phyloP scores from a whole-genome alignment of 2,113 vertebrate genomes.

The Leiothrix lutea region DNA sequence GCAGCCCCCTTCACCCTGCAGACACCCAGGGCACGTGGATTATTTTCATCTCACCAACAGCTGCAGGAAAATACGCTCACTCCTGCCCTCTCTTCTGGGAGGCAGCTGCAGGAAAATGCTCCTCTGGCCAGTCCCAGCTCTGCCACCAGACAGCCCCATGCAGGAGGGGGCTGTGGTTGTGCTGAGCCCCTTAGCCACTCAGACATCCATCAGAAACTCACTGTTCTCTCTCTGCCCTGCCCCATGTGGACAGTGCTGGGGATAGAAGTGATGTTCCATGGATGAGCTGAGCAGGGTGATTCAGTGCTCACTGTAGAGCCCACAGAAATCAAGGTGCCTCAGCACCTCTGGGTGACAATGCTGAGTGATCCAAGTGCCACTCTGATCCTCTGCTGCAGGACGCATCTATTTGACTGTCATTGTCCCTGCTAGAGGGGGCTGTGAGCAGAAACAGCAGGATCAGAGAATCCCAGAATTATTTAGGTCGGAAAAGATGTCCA shows the following conservation, averaged over 20 bases:
- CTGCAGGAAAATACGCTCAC: not conserved
- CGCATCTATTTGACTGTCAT: not conserved
- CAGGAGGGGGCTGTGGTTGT: not conserved
- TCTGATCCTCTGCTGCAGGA: not conserved
- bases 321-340: not conserved
- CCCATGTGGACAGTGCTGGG: accelerated
- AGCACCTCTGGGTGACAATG: not conserved
- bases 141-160: accelerated
- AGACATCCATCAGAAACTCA: not conserved
- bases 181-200: not conserved
- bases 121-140: not conserved
- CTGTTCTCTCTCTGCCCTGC: not conserved
- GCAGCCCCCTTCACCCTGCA: not conserved
- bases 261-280: not conserved
- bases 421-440: not conserved
- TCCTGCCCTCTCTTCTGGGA: not conserved
- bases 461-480: not conserved
- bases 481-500: not conserved
- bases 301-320: not conserved
- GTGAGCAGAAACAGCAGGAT: not conserved
- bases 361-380: not conserved
- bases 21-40: accelerated
- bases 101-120: not conserved
- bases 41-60: not conserved
- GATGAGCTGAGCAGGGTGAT: not conserved